These are phyloP conservation scores for Eilema caniola DNA, from an alignment of 2,888 invertebrate genomes.

Conservation along the genomic window DNA sequence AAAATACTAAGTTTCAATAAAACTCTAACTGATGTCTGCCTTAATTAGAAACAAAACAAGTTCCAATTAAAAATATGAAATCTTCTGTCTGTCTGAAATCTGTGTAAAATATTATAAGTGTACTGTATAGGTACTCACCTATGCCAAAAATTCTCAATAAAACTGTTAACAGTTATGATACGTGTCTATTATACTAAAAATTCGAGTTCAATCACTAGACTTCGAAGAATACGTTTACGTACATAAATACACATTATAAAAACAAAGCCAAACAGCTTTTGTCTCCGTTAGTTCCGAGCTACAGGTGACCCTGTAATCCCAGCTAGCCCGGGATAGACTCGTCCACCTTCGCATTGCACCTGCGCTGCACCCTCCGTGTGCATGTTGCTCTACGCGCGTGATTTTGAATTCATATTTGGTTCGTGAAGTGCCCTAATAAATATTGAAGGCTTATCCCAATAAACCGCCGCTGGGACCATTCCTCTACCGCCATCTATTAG, in stretches of 20 bases:
- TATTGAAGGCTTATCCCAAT: too few relatives aligned
- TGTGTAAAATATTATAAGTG: too few relatives aligned
- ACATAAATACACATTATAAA: not conserved
- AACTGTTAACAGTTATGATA: too few relatives aligned
- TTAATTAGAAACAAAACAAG: not conserved
- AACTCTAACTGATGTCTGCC: not conserved
- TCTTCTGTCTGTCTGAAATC: too few relatives aligned
- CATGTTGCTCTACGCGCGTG: constrained; percentile 1
- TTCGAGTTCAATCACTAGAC: not conserved
- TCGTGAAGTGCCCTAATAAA: not conserved
- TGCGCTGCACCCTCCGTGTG: constrained; percentile 7
- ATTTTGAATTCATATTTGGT: not conserved
- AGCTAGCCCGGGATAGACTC: constrained; percentile 11
- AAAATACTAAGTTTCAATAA: too few relatives aligned
- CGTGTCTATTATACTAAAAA: not conserved
- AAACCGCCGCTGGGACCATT: not conserved
- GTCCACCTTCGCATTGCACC: constrained; percentile 21
- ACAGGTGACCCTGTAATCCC: not conserved
- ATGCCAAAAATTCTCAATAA: not conserved
- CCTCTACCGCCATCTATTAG: not conserved
- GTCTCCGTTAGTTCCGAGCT: not conserved
- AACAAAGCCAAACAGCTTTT: not conserved
- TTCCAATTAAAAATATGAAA: too few relatives aligned
- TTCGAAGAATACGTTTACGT: not conserved
- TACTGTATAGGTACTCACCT: not conserved